Conservation (phyloP, 2,797 vertebrate genomes). For the Leptatherina wallacei region DNA sequence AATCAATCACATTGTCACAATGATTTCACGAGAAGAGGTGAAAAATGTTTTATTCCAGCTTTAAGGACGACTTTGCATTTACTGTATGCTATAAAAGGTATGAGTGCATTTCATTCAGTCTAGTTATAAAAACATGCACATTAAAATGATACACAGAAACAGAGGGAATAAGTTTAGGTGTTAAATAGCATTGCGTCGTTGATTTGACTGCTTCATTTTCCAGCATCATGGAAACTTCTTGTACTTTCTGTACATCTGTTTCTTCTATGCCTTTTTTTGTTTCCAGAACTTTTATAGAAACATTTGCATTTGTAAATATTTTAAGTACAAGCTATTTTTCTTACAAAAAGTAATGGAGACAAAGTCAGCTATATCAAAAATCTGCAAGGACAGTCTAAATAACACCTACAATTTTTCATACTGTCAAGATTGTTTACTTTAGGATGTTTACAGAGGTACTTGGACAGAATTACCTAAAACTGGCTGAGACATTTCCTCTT, state of each 20-base stretch:
- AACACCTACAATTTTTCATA: background rate
- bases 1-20: background rate
- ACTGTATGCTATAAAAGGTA: background rate
- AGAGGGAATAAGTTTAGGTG: background rate
- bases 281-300: too few relatives aligned
- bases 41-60: too few relatives aligned
- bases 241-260: background rate
- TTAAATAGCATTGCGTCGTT: background rate
- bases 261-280: background rate
- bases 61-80: too few relatives aligned
- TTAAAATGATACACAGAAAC: background rate
- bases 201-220: background rate
- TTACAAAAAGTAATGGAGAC: background rate
- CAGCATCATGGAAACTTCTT: background rate
- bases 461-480: background rate
- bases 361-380: background rate
- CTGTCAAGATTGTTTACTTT: slow-evolving; percentile 9
- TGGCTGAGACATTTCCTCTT: slow-evolving; percentile 8
- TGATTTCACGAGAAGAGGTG: background rate
- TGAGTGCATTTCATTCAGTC: background rate
- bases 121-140: background rate
- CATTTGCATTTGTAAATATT: too few relatives aligned
- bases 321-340: background rate
- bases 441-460: background rate
- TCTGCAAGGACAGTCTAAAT: background rate